These are phyloP conservation scores for Lacerta agilis DNA, from an alignment of 2,797 vertebrate genomes.

Conservation along the genomic window DNA sequence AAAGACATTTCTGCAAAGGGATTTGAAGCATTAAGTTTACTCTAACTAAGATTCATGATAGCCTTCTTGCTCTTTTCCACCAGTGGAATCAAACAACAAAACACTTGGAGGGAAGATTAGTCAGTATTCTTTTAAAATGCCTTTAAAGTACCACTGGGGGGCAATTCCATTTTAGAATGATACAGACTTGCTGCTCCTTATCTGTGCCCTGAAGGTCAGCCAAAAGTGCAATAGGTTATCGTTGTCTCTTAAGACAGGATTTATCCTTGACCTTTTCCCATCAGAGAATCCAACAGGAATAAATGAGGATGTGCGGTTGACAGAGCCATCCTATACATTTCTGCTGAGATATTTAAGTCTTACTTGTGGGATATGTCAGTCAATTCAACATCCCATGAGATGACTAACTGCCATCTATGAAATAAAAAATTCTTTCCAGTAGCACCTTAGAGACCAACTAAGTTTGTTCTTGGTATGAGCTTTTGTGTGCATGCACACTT, in stretches of 20 bases:
- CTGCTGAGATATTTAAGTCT: not conserved
- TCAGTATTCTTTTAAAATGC: not conserved
- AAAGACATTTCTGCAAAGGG: not conserved
- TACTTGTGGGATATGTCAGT: no score
- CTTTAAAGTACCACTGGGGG: not conserved
- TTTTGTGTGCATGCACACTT: no score
- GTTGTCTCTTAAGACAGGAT: not conserved
- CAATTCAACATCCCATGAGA: no score
- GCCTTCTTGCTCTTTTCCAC: conserved; percentile 7
- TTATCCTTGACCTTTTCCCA: no score
- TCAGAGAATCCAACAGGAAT: not conserved
- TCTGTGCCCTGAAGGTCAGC: not conserved
- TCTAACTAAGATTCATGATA: not conserved
- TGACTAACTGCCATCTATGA: no score
- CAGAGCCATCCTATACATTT: not conserved
- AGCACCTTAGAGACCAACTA: no score
- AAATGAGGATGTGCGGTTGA: not conserved
- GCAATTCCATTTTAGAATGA: not conserved
- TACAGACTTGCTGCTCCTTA: not conserved
- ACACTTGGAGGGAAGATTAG: not conserved
- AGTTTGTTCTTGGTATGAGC: no score
- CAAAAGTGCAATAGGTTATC: not conserved
- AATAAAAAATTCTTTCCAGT: no score
- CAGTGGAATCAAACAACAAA: conserved; percentile 12
- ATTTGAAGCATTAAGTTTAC: not conserved